A percentile compares a stretch with the other conserved stretches of the same genome.
Evolutionary conservation across 1,140 invertebrate genomes (phyloP).

Genomic region (Eubasilissa regina): DNA sequence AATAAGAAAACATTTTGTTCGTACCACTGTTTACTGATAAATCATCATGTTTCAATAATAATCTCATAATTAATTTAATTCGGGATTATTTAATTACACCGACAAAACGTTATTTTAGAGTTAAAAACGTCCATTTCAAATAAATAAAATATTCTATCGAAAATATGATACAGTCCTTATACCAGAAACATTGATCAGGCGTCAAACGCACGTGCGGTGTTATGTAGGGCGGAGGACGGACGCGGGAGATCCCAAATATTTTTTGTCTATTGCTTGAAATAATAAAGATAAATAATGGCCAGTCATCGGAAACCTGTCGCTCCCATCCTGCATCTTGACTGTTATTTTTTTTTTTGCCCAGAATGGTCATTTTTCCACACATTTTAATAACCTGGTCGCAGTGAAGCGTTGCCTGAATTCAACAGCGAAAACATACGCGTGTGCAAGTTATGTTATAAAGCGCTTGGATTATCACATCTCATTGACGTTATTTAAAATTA

Average conservation of each 20-base stretch:
- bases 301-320: constrained; percentile 40
- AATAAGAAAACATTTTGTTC: too few species aligned
- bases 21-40: too few species aligned
- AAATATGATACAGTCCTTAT: too few species aligned
- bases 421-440: too few species aligned
- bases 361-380: constrained; percentile 9
- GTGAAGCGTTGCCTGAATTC: not conserved
- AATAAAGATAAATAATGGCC: constrained; percentile 41
- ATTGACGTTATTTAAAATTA: too few species aligned
- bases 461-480: too few species aligned
- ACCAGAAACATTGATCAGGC: not conserved
- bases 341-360: constrained; percentile 22
- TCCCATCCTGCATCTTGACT: constrained; percentile 28
- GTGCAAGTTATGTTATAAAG: too few species aligned
- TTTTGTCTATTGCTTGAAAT: constrained; percentile 39
- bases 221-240: not conserved
- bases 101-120: too few species aligned
- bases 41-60: too few species aligned
- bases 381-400: not conserved
- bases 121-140: not conserved
- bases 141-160: not conserved
- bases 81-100: too few species aligned
- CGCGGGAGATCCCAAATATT: not conserved
- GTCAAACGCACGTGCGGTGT: not conserved
- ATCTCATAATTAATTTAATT: too few species aligned